These are phyloP conservation scores for Xanthostigma xanthostigma DNA, from an alignment of 2,888 invertebrate species.

Conservation along the genomic window DNA sequence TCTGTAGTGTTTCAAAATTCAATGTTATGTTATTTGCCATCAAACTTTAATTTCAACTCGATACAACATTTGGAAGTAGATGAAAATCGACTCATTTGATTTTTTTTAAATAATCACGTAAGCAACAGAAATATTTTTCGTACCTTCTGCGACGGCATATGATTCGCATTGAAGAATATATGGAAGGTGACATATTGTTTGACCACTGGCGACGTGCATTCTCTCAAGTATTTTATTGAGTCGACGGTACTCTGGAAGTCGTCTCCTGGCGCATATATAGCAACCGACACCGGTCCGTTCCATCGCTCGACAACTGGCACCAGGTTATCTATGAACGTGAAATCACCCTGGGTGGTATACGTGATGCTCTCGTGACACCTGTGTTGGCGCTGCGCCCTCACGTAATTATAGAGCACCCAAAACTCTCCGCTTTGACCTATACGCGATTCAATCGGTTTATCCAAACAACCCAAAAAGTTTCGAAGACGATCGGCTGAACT, in stretches of 20 bases:
- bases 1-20: no score
- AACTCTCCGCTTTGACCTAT: constrained; percentile 37
- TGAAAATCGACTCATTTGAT: no score
- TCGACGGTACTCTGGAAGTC: constrained; percentile 66
- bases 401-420: constrained; percentile 81
- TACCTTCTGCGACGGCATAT: constrained; percentile 50
- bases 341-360: constrained; percentile 85
- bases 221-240: constrained; percentile 66
- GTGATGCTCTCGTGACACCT: constrained; percentile 76
- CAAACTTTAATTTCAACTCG: no score
- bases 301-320: constrained; percentile 71
- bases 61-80: no score
- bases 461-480: constrained; percentile 24
- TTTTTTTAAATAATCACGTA: no score
- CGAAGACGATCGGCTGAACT: not conserved
- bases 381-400: constrained; percentile 48
- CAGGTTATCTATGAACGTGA: constrained; percentile 80
- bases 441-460: constrained; percentile 23
- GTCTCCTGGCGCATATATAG: constrained; percentile 73
- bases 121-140: no score
- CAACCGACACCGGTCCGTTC: constrained; percentile 77
- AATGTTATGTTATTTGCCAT: no score
- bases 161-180: constrained; percentile 73
- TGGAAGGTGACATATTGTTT: constrained; percentile 75
- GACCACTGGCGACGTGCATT: constrained; percentile 58